Conservation (phyloP, 2,888 invertebrate genomes). For the Adelognathus sp. region DNA sequence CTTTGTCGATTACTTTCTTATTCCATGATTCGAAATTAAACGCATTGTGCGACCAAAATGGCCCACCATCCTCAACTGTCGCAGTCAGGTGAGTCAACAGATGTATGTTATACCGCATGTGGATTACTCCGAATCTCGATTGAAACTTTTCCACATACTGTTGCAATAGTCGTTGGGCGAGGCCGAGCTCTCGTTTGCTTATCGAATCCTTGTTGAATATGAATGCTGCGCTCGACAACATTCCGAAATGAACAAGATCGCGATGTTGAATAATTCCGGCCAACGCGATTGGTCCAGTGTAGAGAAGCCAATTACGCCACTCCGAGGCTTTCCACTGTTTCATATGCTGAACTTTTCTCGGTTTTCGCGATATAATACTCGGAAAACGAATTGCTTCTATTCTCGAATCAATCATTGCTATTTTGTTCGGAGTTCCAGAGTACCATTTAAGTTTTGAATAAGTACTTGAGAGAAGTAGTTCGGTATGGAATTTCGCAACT, state of each 20-base stretch:
- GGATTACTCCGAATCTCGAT: background rate
- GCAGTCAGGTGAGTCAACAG: background rate
- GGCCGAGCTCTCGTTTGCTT: background rate
- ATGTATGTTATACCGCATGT: background rate
- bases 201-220: background rate
- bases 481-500: background rate
- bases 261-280: background rate
- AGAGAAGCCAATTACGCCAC: slow-evolving; percentile 17
- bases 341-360: too few species aligned
- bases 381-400: background rate
- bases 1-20: too few species aligned
- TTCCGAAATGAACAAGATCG: background rate
- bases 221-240: background rate
- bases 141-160: background rate
- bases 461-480: background rate
- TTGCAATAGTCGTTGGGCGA: background rate
- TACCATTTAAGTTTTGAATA: background rate
- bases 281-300: background rate
- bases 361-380: background rate
- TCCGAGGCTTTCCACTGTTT: slow-evolving; percentile 15
- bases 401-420: background rate
- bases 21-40: too few species aligned
- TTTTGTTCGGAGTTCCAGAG: too few species aligned
- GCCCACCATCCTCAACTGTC: too few species aligned
- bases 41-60: too few species aligned